Conservation (phyloP, 2,113 vertebrate genomes). For the Mus pahari region DNA sequence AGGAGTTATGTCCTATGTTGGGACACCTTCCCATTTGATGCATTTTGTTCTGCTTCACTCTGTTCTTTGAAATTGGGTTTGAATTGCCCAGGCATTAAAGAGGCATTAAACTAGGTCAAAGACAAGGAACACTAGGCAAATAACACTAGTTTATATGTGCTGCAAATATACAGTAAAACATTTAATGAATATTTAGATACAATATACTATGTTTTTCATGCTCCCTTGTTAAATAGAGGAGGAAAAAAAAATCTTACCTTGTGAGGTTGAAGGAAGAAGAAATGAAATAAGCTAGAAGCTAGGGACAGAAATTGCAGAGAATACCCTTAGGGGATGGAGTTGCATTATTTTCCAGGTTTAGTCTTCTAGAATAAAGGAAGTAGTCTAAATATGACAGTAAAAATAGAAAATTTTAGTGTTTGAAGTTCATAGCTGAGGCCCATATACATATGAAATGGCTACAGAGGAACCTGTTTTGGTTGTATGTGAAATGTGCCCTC, state of each 20-base stretch:
- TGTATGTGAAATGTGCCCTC: neutral
- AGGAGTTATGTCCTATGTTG: neutral
- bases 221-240: neutral
- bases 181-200: neutral
- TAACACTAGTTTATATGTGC: neutral
- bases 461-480: neutral
- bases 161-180: neutral
- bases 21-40: neutral
- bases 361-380: conserved; percentile 8
- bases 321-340: neutral
- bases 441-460: neutral
- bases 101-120: neutral
- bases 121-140: neutral
- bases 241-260: conserved; percentile 6
- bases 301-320: neutral
- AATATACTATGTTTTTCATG: neutral
- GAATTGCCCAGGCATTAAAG: neutral
- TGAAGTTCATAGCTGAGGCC: conserved; percentile 31
- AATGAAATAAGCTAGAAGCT: neutral
- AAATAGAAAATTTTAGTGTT: neutral
- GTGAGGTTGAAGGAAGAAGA: neutral
- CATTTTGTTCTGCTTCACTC: neutral
- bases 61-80: conserved; percentile 12
- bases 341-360: neutral
- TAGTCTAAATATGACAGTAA: conserved; percentile 22